Evolutionary conservation across 2,113 vertebrate species (phyloP), one percentile per base, ranked within the genome.

Genomic region (Daphoenositta chrysoptera): DNA sequence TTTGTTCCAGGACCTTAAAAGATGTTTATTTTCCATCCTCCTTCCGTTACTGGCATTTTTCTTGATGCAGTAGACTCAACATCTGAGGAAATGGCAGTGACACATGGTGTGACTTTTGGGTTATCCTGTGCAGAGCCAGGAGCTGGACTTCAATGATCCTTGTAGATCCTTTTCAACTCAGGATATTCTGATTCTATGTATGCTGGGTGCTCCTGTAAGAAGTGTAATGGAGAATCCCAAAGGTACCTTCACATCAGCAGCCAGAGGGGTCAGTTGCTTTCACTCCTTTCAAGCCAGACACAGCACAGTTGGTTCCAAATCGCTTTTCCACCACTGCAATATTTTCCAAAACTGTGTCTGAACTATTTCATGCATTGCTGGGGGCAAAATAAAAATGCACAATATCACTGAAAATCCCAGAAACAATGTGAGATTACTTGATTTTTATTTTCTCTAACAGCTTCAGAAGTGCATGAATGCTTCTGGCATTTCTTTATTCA

Each of bases 41-140:
- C 12, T 84, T 50, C 42, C 18, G 12, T 23, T 81, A 17, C 13
- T 76, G 61, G 12, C 8, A 18, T 17, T 40, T 92, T 81, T 65
- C 22, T 10, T 33, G 26, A 69, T n/a, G n/a, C 26, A 84, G 35
- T 19, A n/a, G 31, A 7, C 48, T 82, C 40, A 75, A 0, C 9
- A 48, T 21, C 40, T 69, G 31, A 70, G 20, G 15, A n/a, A 70
- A 56, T 13, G 40, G 9, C 1, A 5, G 20, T 65, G 61, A 60
- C 21, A 35, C 7, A 1, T 23, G n/a, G 30, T 35, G 39, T 54
- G 63, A 54, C 22, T 61, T 61, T n/a, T 0, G 1, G 18, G 21
- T 83, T 61, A 16, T 8, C 61, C 40, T 83, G 20, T 63, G 47
- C 40, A 54, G 87, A 75, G 35, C 18, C 47, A 47, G 26, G 70